Evolutionary conservation across 2,888 invertebrate genomes (phyloP).

Genomic region (Lochmaea crataegi): DNA sequence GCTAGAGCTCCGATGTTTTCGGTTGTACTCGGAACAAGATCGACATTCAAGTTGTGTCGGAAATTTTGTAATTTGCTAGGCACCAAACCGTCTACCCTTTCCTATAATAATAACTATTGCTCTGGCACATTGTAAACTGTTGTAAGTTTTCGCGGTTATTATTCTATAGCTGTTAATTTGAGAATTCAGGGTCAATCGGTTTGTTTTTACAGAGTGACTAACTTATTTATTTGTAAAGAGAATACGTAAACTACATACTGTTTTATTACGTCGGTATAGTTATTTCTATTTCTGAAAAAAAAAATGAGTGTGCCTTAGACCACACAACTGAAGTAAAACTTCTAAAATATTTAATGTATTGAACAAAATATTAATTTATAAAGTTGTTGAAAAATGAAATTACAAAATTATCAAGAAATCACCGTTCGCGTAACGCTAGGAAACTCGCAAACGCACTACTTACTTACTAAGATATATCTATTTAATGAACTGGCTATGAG

Average conservation of each 20-base stretch:
- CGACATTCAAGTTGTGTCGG: not conserved
- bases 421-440: too few species aligned
- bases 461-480: too few species aligned
- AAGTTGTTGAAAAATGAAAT: too few species aligned
- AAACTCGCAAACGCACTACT: too few species aligned
- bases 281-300: too few species aligned
- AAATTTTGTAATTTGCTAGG: constrained; percentile 41
- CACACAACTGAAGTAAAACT: too few species aligned
- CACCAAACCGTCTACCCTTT: constrained; percentile 51
- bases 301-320: too few species aligned
- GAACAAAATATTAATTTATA: too few species aligned
- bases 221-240: constrained; percentile 1
- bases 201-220: constrained; percentile 27
- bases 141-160: not conserved
- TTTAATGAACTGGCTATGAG: too few species aligned
- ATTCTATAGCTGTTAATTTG: constrained; percentile 33
- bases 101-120: constrained; percentile 23
- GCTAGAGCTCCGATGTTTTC: not conserved
- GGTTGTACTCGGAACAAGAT: not conserved
- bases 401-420: too few species aligned
- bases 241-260: not conserved
- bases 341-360: too few species aligned
- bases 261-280: not conserved
- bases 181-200: constrained; percentile 34
- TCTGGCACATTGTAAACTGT: not conserved